These are phyloP conservation scores for Drosophila quinaria DNA, from an alignment of 2,888 invertebrate species.

Conservation along the genomic window DNA sequence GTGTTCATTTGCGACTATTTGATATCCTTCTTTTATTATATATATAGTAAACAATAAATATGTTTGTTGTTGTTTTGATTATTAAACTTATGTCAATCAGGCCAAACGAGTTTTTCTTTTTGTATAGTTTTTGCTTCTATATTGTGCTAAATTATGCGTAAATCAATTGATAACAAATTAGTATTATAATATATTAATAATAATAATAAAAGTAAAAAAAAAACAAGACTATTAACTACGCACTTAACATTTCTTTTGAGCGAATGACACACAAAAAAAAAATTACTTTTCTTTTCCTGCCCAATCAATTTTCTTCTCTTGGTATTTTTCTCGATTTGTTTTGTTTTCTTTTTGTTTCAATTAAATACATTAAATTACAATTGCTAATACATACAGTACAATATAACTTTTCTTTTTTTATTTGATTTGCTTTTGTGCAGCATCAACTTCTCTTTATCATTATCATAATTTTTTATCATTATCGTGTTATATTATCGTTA, in stretches of 20 bases:
- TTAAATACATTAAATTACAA: slow-evolving; percentile 79
- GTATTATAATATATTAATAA: slow-evolving; percentile 51
- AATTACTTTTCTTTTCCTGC: slow-evolving; percentile 32
- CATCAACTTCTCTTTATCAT: slow-evolving; percentile 21
- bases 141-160: slow-evolving; percentile 72
- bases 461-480: slow-evolving; percentile 51
- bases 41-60: slow-evolving; percentile 17
- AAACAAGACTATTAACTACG: slow-evolving; percentile 61
- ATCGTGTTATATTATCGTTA: slow-evolving; percentile 56
- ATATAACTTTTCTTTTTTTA: slow-evolving; percentile 41
- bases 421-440: slow-evolving; percentile 37
- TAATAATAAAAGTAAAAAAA: slow-evolving; percentile 58
- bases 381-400: slow-evolving; percentile 75
- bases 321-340: slow-evolving; percentile 26
- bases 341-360: slow-evolving; percentile 43
- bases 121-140: slow-evolving; percentile 34
- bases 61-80: slow-evolving; percentile 30
- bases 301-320: slow-evolving; percentile 32
- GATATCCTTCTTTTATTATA: slow-evolving; percentile 49
- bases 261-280: slow-evolving; percentile 49
- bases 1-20: slow-evolving; percentile 66
- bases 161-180: slow-evolving; percentile 75
- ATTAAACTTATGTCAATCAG: slow-evolving; percentile 35
- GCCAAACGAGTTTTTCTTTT: slow-evolving; percentile 39
- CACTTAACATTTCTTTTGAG: slow-evolving; percentile 49